phyloP scores from a whole-genome alignment of 2,113 vertebrate species.

The Anhinga rufa region DNA sequence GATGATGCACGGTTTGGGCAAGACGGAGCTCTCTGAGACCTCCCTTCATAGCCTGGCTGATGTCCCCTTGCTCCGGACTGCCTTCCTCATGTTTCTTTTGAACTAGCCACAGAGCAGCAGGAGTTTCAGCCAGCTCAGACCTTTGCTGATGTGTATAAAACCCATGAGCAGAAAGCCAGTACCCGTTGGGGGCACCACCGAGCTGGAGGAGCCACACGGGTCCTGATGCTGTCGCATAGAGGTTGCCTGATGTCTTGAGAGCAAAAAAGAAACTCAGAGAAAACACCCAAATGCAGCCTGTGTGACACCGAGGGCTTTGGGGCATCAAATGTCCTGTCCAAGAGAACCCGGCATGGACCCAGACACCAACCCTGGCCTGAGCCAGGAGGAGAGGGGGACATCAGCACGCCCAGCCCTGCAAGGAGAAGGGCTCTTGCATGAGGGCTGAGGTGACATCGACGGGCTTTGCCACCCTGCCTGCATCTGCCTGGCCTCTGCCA shows the following conservation, averaged over 20 bases:
- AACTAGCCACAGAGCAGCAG: not conserved
- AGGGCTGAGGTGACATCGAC: not conserved
- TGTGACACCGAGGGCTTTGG: not conserved
- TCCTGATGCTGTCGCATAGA: not conserved
- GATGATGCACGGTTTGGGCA: not conserved
- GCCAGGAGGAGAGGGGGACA: not conserved
- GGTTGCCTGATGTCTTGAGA: not conserved
- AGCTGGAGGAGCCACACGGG: not conserved
- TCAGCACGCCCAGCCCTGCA: not conserved
- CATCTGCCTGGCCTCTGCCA: not conserved
- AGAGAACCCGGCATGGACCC: not conserved
- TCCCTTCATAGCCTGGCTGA: not conserved
- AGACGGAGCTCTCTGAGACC: not conserved
- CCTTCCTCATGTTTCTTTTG: not conserved
- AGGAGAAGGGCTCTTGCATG: not conserved
- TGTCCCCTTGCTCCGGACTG: not conserved
- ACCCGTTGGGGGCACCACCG: not conserved
- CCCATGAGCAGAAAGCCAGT: not conserved
- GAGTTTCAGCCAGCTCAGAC: not conserved
- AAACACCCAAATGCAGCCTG: not conserved
- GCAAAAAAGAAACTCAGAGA: not conserved
- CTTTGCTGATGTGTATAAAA: not conserved
- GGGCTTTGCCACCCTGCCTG: not conserved
- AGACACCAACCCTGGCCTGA: not conserved
- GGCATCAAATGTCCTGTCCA: no score